Evolutionary conservation across 1,140 invertebrate genomes (phyloP).

Genomic region (Pogonomyrmex barbatus): DNA sequence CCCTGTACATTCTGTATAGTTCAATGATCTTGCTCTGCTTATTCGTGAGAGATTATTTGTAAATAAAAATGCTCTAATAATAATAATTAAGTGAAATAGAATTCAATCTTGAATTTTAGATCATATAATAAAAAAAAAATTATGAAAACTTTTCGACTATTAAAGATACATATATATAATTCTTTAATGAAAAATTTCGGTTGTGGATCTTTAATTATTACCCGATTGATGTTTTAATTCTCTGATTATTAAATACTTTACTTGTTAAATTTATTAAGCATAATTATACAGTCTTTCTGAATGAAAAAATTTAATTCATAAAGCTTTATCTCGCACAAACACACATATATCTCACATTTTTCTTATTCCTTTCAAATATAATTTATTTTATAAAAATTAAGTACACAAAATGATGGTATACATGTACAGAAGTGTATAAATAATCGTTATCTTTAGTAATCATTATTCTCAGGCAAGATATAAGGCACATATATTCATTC

Average conservation of each 20-base stretch:
- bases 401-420: constrained; percentile 69
- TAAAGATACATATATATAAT: too few species aligned
- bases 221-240: too few species aligned
- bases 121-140: too few species aligned
- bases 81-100: too few species aligned
- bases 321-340: background rate
- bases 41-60: too few species aligned
- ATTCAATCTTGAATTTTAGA: too few species aligned
- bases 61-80: too few species aligned
- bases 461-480: constrained; percentile 70
- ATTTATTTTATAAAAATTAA: constrained; percentile 76
- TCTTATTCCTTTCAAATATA: constrained; percentile 28
- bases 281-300: background rate
- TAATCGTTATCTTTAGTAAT: constrained; percentile 61
- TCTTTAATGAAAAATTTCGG: too few species aligned
- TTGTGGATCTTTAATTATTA: too few species aligned
- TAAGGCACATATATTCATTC: constrained; percentile 70
- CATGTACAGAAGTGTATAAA: constrained; percentile 68
- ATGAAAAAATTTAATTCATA: background rate
- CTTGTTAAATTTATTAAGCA: background rate
- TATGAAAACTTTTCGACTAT: too few species aligned
- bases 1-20: background rate
- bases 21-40: too few species aligned
- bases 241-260: too few species aligned
- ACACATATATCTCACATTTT: background rate